phyloP scores from a whole-genome alignment of 1,140 invertebrate genomes.

The Geopemphigus sp. region DNA sequence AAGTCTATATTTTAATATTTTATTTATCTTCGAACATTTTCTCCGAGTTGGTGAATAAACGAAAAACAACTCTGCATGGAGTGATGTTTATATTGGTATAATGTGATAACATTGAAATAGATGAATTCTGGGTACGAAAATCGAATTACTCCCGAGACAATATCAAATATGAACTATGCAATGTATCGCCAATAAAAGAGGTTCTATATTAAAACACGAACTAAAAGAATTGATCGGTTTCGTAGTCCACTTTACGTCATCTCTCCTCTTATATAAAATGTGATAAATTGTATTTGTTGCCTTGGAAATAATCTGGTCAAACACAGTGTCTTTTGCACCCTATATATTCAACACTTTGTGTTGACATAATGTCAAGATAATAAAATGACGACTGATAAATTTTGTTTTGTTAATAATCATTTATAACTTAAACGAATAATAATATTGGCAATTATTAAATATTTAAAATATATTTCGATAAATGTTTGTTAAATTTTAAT shows the following conservation, averaged over 20 bases:
- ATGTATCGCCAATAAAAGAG: neutral
- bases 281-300: neutral
- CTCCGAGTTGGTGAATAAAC: neutral
- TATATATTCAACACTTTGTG: neutral
- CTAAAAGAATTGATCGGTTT: slow-evolving; percentile 18
- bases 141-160: neutral
- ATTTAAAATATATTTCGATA: too few relatives aligned
- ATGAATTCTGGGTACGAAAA: neutral
- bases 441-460: too few relatives aligned
- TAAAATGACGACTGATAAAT: too few relatives aligned
- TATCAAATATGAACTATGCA: neutral
- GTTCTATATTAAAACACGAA: slow-evolving; percentile 7
- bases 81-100: neutral
- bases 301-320: neutral
- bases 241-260: slow-evolving; percentile 17
- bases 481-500: too few relatives aligned
- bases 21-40: neutral
- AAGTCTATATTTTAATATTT: neutral
- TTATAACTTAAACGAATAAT: too few relatives aligned
- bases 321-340: neutral
- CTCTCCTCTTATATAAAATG: neutral
- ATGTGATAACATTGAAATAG: slow-evolving; percentile 4
- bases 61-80: neutral
- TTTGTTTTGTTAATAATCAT: too few relatives aligned
- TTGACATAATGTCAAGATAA: neutral